These are phyloP conservation scores for Ptychochromis oligacanthus DNA, from an alignment of 2,113 vertebrate species.

Conservation along the genomic window DNA sequence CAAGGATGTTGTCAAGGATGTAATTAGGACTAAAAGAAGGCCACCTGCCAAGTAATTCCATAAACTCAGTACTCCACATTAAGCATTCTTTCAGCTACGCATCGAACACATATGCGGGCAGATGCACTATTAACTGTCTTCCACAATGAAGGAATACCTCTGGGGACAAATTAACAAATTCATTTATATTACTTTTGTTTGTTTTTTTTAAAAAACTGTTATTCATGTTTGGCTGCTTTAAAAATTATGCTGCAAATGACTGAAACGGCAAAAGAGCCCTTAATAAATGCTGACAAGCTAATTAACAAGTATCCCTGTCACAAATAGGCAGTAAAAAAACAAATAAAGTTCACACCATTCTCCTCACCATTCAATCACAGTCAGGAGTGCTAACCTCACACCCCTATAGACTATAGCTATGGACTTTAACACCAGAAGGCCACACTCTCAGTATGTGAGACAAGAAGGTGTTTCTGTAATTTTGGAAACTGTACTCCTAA, in stretches of 20 bases:
- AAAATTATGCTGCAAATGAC: constrained; percentile 11
- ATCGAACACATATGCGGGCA: not conserved
- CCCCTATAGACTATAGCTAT: constrained; percentile 52
- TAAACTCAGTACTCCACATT: not conserved
- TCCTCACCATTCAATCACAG: constrained; percentile 60
- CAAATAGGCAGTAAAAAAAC: constrained; percentile 46
- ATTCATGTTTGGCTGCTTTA: constrained; percentile 7
- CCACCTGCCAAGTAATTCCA: not conserved
- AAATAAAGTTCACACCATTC: constrained; percentile 59
- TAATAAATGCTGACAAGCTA: constrained; percentile 60
- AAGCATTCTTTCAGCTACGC: not conserved
- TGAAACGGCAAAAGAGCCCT: constrained; percentile 32
- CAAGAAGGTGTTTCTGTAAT: not conserved
- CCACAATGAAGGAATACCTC: not conserved
- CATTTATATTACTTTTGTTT: not conserved
- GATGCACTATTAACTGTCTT: not conserved
- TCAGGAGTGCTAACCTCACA: constrained; percentile 50
- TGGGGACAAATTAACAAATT: not conserved
- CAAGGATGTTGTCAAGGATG: constrained; percentile 6
- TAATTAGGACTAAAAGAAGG: not conserved
- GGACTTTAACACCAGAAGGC: constrained; percentile 35
- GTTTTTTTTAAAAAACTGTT: not conserved
- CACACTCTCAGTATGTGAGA: constrained; percentile 13
- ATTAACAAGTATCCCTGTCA: constrained; percentile 55
- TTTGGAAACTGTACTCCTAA: not conserved